Evolutionary conservation across 2,888 invertebrate species (phyloP).

Genomic region (Theodoxus fluviatilis): DNA sequence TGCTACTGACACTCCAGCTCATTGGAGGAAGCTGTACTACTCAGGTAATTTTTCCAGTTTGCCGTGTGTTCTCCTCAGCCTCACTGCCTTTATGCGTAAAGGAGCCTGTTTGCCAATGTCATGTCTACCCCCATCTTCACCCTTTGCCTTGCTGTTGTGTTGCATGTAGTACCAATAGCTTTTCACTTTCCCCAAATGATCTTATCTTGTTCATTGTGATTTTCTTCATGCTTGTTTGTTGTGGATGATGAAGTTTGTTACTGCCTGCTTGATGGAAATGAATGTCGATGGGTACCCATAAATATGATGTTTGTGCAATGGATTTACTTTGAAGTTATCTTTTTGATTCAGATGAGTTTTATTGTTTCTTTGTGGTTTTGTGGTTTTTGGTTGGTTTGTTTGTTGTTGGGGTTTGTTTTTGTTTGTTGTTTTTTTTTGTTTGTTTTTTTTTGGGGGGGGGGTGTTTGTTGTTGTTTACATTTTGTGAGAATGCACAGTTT

Average conservation of each 20-base stretch:
- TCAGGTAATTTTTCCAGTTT: slow-evolving; percentile 40
- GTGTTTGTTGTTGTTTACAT: background rate
- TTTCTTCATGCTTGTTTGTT: too few relatives aligned
- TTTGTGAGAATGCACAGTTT: background rate
- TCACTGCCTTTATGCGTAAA: background rate
- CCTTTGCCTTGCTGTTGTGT: background rate
- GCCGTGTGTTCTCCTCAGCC: too few relatives aligned
- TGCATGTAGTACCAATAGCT: background rate
- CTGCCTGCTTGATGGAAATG: too few relatives aligned
- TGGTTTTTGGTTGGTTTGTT: background rate
- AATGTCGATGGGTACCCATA: too few relatives aligned
- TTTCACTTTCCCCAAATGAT: slow-evolving; percentile 10
- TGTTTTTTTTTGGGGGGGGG: background rate
- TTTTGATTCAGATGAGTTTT: too few relatives aligned
- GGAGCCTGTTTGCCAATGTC: background rate
- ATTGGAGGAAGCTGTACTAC: slow-evolving; percentile 49
- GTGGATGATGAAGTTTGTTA: too few relatives aligned
- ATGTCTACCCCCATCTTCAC: background rate
- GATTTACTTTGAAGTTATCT: too few relatives aligned
- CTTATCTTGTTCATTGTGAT: too few relatives aligned
- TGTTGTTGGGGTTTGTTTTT: background rate
- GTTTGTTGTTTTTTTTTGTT: slow-evolving; percentile 12
- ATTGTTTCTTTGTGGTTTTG: background rate
- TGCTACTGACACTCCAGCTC: slow-evolving; percentile 38
- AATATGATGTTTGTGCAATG: too few relatives aligned